Evolutionary conservation across 1,140 invertebrate species (phyloP).

Genomic region (Hylyphantes graminicola): DNA sequence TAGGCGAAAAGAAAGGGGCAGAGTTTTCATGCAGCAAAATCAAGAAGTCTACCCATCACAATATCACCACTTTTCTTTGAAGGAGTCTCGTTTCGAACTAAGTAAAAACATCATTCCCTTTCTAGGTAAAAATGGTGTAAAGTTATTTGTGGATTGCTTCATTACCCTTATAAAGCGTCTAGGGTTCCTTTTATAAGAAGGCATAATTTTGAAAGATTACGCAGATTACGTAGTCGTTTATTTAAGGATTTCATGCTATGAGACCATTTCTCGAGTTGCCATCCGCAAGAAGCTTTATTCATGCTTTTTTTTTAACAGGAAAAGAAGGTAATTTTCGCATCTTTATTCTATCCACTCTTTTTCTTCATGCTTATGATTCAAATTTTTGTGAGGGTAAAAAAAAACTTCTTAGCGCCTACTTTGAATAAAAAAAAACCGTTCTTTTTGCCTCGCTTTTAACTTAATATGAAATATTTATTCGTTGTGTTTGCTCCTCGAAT

Average conservation of each 20-base stretch:
- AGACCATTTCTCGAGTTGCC: slow-evolving; percentile 45
- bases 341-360: not conserved
- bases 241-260: slow-evolving; percentile 42
- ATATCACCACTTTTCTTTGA: too few species aligned
- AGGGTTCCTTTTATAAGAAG: not conserved
- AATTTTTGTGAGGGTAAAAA: slow-evolving; percentile 11
- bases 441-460: slow-evolving; percentile 10
- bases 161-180: too few species aligned
- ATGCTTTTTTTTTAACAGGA: slow-evolving; percentile 10
- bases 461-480: slow-evolving; percentile 31
- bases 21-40: too few species aligned
- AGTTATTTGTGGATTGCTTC: too few species aligned
- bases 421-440: slow-evolving; percentile 32
- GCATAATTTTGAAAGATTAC: slow-evolving; percentile 10
- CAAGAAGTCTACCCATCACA: too few species aligned
- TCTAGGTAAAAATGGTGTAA: too few species aligned
- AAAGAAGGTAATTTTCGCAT: slow-evolving; percentile 21
- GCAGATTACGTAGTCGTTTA: slow-evolving; percentile 45
- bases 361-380: slow-evolving; percentile 25
- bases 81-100: too few species aligned
- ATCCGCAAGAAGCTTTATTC: slow-evolving; percentile 29
- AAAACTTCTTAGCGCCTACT: slow-evolving; percentile 19
- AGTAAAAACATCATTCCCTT: too few species aligned
- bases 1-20: not conserved
- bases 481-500: slow-evolving; percentile 39